Percentiles rank a stretch among this genome's conserved stretches.
Conservation (phyloP, 2,113 vertebrate genomes). For the Rhegmatorhina hoffmannsi region DNA sequence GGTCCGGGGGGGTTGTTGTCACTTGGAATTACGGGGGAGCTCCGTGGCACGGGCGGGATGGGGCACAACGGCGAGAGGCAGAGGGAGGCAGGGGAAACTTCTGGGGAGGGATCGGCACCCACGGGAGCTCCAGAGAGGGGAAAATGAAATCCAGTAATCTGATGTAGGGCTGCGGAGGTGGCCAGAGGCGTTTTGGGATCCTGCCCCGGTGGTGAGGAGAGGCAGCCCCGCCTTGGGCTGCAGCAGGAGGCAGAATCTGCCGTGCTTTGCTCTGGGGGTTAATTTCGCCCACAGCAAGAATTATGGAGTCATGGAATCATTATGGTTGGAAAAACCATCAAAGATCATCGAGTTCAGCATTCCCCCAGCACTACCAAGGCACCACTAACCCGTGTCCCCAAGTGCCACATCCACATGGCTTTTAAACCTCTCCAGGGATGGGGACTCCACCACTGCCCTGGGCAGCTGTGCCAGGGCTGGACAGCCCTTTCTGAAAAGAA, state of each 20-base stretch:
- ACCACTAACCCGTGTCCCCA: background rate
- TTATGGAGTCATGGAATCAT: background rate
- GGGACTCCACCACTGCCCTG: accelerated
- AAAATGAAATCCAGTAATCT: background rate
- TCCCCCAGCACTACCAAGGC: background rate
- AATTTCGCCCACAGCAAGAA: background rate
- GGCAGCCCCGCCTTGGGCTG: background rate
- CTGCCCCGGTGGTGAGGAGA: accelerated
- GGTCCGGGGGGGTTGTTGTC: background rate
- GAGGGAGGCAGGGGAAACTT: background rate
- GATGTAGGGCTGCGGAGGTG: accelerated
- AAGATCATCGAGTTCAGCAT: background rate
- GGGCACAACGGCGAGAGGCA: accelerated
- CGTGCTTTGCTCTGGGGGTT: background rate
- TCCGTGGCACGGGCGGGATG: accelerated
- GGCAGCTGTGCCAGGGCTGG: too few species aligned
- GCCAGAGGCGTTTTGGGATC: background rate
- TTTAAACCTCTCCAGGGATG: background rate
- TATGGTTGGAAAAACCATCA: background rate
- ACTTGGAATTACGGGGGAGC: background rate
- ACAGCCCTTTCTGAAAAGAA: accelerated
- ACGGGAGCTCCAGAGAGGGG: background rate
- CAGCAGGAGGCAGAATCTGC: background rate
- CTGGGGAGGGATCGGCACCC: accelerated
- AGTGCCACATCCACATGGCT: background rate